Base-by-base conservation (phyloP, 2,113 vertebrate genomes). In the Ciconia maguari region DNA sequence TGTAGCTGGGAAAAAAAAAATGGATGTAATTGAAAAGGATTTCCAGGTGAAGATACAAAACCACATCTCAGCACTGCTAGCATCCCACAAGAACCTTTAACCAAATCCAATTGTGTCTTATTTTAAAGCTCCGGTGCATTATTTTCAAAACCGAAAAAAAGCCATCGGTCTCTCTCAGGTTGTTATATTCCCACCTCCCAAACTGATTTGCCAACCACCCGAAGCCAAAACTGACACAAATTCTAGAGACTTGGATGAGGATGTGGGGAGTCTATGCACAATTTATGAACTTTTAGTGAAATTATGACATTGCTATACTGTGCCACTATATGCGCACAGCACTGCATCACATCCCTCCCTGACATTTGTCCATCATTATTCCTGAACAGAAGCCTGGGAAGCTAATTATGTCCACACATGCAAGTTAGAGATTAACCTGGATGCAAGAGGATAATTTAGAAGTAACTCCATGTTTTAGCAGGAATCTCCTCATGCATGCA, bases 251-350 rank as follows among this genome's bases (percentile, higher is more conserved):
- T 2, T 18, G 48, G 19, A 1, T 2, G 54, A 24, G 60, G 26
- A 7, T 3, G 34, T 8, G 41, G 24, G 72, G 41, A 51, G 2
- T 3, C 80, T 16, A 5, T 1, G 58, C 72, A 21, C 13, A 10
- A 8, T 9, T 55, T 11, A 8, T 0, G 32, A 30, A 18, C 44
- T 7, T 0, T 1, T 3, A 48, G 5, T 5, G 77, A 21, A 4
- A 3, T 2, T 1, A 3, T 1, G 17, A 34, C 13, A 12, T 13
- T 3, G 62, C 16, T 32, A 6, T 6, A 0, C 38, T 2, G 44
- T 8, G 78, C 51, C 78, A 29, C 51, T 13, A 6, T 1, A 1
- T 0, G 3, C 24, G 2, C 91, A 4, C 49, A 52, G 91, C 74
- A 9, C 79, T 7, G 16, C 5, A 1, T 2, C 74, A 17, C 10